phyloP scores from a whole-genome alignment of 2,797 vertebrate genomes.

The Sebastes hubbsi region DNA sequence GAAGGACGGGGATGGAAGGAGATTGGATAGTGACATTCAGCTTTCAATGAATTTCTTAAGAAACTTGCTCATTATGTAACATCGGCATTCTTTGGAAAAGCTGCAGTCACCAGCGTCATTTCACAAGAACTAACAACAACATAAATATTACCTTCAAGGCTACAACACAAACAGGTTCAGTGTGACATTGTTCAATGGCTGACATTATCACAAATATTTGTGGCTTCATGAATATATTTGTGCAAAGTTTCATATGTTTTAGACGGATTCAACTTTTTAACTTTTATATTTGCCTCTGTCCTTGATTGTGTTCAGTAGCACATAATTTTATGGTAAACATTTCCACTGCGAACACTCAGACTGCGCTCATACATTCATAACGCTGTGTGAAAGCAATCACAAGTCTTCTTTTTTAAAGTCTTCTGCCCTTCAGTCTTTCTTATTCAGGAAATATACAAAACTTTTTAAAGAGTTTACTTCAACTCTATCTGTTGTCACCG shows the following conservation, averaged over 20 bases:
- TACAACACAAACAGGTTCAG: neutral
- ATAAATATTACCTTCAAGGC: neutral
- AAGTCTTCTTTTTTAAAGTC: neutral
- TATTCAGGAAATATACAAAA: neutral
- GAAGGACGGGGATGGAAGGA: neutral
- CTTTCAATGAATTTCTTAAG: neutral
- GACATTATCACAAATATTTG: neutral
- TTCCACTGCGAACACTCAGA: neutral
- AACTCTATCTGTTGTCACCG: neutral
- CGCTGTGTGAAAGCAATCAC: neutral
- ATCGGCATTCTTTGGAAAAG: neutral
- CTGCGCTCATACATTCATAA: neutral
- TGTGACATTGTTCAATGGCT: neutral
- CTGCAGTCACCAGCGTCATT: neutral
- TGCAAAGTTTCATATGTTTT: neutral
- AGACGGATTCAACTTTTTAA: neutral
- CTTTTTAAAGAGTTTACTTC: neutral
- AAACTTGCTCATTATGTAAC: neutral
- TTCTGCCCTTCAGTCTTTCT: neutral
- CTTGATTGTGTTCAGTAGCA: neutral
- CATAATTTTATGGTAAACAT: neutral
- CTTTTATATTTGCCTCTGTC: neutral
- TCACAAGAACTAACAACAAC: neutral
- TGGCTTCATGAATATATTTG: neutral
- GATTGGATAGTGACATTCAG: neutral